Conservation (phyloP, 2,888 invertebrate species). For the Anaspis maculata region DNA sequence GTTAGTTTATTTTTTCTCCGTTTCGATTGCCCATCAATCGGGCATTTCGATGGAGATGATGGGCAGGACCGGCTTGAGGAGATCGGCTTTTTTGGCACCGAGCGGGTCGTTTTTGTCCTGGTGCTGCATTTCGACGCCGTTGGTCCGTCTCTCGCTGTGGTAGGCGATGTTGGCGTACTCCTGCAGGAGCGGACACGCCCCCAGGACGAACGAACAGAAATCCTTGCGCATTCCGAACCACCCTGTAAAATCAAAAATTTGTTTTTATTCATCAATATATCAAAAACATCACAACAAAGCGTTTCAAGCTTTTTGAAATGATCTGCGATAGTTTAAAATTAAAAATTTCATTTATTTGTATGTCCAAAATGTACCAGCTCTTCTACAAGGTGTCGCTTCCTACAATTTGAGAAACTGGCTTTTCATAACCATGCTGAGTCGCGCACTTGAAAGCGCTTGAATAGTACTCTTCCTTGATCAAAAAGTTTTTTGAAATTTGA, state of each 20-base stretch:
- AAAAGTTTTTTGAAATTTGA: too few species aligned
- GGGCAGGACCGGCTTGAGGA: conserved; percentile 79
- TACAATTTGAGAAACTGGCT: too few species aligned
- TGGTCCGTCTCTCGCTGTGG: conserved; percentile 52
- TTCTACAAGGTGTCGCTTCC: too few species aligned
- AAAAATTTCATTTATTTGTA: too few species aligned
- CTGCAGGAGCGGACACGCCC: conserved; percentile 88
- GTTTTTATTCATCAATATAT: conserved; percentile 5
- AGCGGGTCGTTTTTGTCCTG: conserved; percentile 47
- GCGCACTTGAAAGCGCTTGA: too few species aligned
- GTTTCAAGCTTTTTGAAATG: neutral
- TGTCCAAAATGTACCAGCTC: too few species aligned
- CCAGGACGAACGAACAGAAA: conserved; percentile 93
- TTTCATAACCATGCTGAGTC: too few species aligned
- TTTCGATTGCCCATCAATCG: conserved; percentile 72
- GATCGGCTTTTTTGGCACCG: conserved; percentile 65
- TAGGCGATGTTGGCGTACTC: conserved; percentile 99
- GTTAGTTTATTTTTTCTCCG: too few species aligned
- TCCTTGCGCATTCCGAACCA: conserved; percentile 99
- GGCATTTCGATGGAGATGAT: conserved; percentile 87
- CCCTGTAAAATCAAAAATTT: conserved; percentile 65
- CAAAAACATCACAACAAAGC: conserved; percentile 2
- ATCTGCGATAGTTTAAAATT: too few species aligned
- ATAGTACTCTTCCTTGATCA: too few species aligned
- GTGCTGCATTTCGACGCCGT: conserved; percentile 41